Base-by-base conservation (phyloP, 2,113 vertebrate species). In the Amia ocellicauda region DNA sequence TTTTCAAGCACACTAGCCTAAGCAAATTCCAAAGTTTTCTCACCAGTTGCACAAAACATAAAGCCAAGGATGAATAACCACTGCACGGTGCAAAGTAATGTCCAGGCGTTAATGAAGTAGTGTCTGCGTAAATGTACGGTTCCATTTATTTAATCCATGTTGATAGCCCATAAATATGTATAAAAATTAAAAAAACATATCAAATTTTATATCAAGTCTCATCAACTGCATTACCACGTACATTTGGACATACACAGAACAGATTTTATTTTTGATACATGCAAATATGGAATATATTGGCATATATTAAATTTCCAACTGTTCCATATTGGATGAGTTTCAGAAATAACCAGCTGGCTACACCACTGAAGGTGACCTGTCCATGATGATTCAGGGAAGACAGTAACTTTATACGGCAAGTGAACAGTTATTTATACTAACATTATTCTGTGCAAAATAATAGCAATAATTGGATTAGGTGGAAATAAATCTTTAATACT, bases 401-500 rank as follows among this genome's bases (percentile, higher is more conserved):
- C 40, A 42, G 45, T 17, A 47, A 47, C 45, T 47, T 47, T 16
- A 47, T 47, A 47, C 45, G n/a, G 5, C 14, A 11, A 47, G n/a
- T 19, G n/a, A 47, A 19, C n/a, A 47, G 45, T 47, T 19, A 47
- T 19, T 47, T 47, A n/a, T 47, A 47, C 3, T 47, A 14, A 14
- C 36, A 23, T 58, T 24, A 23, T 42, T 42, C 19, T 23, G 19
- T 8, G 31, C 20, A 36, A 36, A 57, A 20, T 57, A 57, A 57
- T 31, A 57, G 27, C 55, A 36, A 57, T 36, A 57, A 57, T 57
- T 57, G 55, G 28, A 36, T 57, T 36, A 36, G 28, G 20, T 22
- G 7, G 29, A 19, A 36, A 57, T 57, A 57, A 57, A 57, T 57
- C 28, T 36, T 54, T 54, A n/a, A 57, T 36, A 28, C n/a, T 36